These are phyloP conservation scores for Eupleurogrammus muticus DNA, from an alignment of 2,797 vertebrate genomes.

Conservation along the genomic window DNA sequence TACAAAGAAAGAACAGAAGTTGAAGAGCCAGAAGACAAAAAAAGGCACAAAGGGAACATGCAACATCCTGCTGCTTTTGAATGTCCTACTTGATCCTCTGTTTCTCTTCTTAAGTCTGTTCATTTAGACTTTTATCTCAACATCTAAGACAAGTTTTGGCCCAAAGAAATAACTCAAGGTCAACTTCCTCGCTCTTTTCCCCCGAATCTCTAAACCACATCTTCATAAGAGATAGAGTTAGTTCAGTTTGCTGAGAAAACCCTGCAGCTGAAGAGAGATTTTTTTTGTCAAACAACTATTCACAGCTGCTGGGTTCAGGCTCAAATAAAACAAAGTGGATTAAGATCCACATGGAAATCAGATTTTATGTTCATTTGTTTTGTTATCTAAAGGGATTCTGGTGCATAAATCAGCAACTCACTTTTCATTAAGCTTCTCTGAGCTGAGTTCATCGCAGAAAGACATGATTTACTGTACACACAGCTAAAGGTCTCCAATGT, in stretches of 20 bases:
- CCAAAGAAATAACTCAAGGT: not conserved
- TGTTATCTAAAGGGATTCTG: not conserved
- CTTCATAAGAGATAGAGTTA: not conserved
- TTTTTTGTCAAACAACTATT: not conserved
- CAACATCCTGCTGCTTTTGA: slow-evolving; percentile 20
- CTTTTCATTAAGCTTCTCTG: not conserved
- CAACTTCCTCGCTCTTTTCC: not conserved
- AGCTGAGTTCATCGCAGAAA: not conserved
- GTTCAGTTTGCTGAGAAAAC: not conserved
- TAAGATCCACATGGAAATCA: not conserved
- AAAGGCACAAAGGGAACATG: slow-evolving; percentile 23
- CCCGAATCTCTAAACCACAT: not conserved
- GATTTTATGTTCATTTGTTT: not conserved
- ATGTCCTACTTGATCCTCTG: slow-evolving; percentile 5
- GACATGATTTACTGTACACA: not conserved
- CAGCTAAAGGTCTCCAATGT: not conserved
- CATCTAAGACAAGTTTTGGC: too few relatives aligned
- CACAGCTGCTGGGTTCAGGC: not conserved
- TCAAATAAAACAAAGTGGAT: not conserved
- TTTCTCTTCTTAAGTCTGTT: not conserved
- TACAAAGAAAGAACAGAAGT: slow-evolving; percentile 3
- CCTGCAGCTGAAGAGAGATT: not conserved
- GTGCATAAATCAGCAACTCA: not conserved
- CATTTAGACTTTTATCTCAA: not conserved
- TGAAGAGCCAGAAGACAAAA: slow-evolving; percentile 21